Conservation (phyloP, 2,113 vertebrate genomes). For the Glaucomys volans region DNA sequence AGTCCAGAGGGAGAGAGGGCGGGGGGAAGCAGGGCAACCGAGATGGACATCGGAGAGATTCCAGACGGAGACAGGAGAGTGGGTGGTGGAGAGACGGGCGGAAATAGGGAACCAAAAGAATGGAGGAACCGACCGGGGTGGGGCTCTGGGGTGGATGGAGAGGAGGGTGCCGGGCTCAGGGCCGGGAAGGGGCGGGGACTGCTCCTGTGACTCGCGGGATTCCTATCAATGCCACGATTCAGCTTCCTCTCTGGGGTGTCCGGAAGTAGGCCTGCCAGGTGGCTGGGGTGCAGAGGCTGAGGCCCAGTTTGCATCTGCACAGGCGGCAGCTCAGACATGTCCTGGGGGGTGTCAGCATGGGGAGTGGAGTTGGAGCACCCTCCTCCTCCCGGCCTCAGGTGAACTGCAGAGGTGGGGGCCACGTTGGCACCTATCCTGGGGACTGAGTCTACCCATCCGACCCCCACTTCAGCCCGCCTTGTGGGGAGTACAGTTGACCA, state of each 20-base stretch:
- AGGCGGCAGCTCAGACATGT: neutral
- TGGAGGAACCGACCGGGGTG: neutral
- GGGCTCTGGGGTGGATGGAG: neutral
- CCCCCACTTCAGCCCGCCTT: neutral
- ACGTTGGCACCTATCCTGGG: neutral
- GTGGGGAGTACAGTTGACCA: neutral
- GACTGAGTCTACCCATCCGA: neutral
- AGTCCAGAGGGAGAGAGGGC: conserved; percentile 29
- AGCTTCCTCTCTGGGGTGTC: conserved; percentile 56
- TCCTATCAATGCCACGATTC: conserved; percentile 73
- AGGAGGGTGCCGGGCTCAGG: neutral
- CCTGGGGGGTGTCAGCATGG: rapidly evolving
- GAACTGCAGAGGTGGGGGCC: too few species aligned
- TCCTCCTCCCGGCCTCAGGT: neutral
- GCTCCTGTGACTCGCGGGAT: conserved; percentile 69
- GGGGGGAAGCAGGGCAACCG: neutral
- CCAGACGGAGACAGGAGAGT: neutral
- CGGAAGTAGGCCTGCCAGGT: conserved; percentile 51
- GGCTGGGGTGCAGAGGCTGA: neutral
- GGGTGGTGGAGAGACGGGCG: neutral
- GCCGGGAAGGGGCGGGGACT: conserved; percentile 46
- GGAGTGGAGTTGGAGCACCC: neutral
- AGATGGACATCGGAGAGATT: neutral
- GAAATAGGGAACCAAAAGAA: neutral
- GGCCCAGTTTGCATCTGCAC: conserved; percentile 13